Evolutionary conservation across 2,797 vertebrate species (phyloP), one percentile per base, ranked within the genome.

Genomic region (Myoxocephalus aenaeus): DNA sequence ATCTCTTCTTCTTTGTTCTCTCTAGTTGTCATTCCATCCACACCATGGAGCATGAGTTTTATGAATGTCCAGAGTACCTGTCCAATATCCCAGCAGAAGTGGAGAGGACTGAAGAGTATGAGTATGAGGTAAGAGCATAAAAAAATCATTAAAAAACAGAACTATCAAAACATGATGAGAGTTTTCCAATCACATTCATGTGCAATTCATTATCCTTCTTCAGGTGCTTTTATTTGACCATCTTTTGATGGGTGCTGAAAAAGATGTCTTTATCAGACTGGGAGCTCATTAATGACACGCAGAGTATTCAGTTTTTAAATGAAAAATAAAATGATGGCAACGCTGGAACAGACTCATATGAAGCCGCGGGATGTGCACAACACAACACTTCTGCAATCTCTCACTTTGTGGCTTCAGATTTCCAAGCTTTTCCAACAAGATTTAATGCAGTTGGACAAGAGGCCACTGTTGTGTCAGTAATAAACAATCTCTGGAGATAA

Each of bases 21-120:
- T 89, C 34, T 78, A 99, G 98, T 90, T 98, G 97, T 90, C 97
- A 98, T 70, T 99, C 98, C 84, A 97, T 99, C 89, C 98, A 97
- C 88, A 97, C 96, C 0, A 95, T 96, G 96, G 97, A 97, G 63
- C 97, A 96, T 46, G 97, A 97, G 85, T 98, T 96, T 93, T 99
- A 96, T 76, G 98, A 98, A 92, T 97, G 96, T 92, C 96, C 96
- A 34, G 98, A 98, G 86, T 99, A 97, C 85, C 93, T 97, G 75
- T 96, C 97, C 86, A 96, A 94, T 84, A 92, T 96, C 78, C 96
- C 95, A 61, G 95, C 93, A 75, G 97, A 97, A 73, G 95, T 88
- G 84, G 97, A 98, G 80, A 95, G 96, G 93, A 89, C 95, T 14
- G 97, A 98, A 34, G 97, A 99, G 79, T 97, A 97, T 58, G 97